Conservation (phyloP, 2,113 vertebrate genomes). For the Epinephelus cyanopodus region DNA sequence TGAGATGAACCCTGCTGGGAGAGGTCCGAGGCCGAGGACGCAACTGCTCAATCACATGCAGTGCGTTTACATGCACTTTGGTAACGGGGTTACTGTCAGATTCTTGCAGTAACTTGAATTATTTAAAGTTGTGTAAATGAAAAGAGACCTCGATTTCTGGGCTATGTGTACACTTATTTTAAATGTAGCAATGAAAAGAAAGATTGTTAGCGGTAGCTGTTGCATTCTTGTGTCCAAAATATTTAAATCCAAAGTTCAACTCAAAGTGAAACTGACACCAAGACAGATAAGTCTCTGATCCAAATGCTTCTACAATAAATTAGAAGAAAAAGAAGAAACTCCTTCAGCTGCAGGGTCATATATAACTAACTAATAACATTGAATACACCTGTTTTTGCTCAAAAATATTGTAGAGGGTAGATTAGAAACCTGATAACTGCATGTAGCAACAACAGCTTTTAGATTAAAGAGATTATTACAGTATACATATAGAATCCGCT, state of each 20-base stretch:
- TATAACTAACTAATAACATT: background rate
- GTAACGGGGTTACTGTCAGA: background rate
- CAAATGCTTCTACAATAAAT: background rate
- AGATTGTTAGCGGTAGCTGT: background rate
- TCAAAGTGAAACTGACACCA: background rate
- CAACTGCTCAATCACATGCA: conserved; percentile 61
- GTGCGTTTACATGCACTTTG: conserved; percentile 16
- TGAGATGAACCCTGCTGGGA: conserved; percentile 74
- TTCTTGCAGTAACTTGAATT: conserved; percentile 9
- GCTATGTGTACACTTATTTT: background rate
- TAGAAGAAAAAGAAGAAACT: background rate
- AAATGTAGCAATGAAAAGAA: background rate
- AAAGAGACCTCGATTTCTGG: background rate
- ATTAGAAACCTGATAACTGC: background rate
- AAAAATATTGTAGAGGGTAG: background rate
- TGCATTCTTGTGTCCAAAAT: background rate
- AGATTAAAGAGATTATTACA: background rate
- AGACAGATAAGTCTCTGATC: background rate
- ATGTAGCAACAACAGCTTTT: background rate
- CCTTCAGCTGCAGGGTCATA: background rate
- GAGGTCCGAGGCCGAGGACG: conserved; percentile 61
- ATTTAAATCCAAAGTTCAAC: background rate
- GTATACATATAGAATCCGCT: background rate
- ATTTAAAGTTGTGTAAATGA: background rate
- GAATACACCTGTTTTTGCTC: background rate